These are phyloP conservation scores for Drosophila nr. medialis DNA, from an alignment of 2,888 invertebrate genomes.

Conservation along the genomic window DNA sequence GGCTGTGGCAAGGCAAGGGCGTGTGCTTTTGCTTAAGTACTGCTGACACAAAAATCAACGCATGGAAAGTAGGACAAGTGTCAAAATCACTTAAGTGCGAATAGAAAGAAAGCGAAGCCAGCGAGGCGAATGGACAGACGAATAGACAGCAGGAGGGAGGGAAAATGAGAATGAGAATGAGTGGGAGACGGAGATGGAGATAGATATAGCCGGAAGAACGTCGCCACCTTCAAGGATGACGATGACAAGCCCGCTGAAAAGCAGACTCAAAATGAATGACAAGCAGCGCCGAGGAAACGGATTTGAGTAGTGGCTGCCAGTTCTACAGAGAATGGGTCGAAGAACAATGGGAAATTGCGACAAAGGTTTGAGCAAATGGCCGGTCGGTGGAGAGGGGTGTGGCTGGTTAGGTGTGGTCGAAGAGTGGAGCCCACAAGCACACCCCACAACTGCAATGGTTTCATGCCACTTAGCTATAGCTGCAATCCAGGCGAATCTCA, in stretches of 20 bases:
- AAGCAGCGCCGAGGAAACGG: slow-evolving; percentile 62
- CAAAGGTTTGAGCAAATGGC: slow-evolving; percentile 16
- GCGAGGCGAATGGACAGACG: slow-evolving; percentile 38
- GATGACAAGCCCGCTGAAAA: slow-evolving; percentile 42
- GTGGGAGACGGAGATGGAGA: slow-evolving; percentile 14
- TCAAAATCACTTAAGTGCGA: slow-evolving; percentile 80
- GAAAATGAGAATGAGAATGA: slow-evolving; percentile 13
- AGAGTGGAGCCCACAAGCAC: neutral
- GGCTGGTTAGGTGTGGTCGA: neutral
- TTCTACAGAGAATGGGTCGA: slow-evolving; percentile 19
- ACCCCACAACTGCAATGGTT: slow-evolving; percentile 11
- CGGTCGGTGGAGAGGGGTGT: neutral
- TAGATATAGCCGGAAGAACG: slow-evolving; percentile 18
- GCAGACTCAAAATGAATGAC: slow-evolving; percentile 51
- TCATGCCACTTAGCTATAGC: slow-evolving; percentile 68
- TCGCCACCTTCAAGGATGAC: slow-evolving; percentile 60
- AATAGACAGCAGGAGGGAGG: slow-evolving; percentile 17
- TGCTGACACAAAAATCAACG: slow-evolving; percentile 79
- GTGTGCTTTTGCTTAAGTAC: slow-evolving; percentile 36
- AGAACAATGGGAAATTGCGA: slow-evolving; percentile 57
- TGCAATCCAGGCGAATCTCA: slow-evolving; percentile 39
- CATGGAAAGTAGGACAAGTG: slow-evolving; percentile 79
- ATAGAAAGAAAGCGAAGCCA: slow-evolving; percentile 68
- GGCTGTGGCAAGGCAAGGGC: neutral
- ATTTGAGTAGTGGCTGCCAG: slow-evolving; percentile 69